Evolutionary conservation across 30 jellyfish, hydroid and myxozoan genomes (phyloP).

Genomic region (Pelagia noctiluca): DNA sequence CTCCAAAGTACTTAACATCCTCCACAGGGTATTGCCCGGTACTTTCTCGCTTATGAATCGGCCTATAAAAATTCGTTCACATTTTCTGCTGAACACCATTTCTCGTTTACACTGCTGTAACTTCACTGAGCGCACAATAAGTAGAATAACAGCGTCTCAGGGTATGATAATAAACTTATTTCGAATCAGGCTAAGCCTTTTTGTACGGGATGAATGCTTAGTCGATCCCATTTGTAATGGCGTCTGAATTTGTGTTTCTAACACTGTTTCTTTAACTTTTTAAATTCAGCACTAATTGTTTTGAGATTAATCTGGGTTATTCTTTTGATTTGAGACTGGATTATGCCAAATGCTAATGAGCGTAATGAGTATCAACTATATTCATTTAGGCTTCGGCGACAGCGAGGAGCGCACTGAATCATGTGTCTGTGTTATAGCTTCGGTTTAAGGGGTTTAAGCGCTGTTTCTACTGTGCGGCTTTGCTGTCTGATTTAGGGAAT

Average conservation of each 20-base stretch:
- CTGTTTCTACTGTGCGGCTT: too few relatives aligned
- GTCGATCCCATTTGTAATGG: background rate
- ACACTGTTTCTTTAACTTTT: background rate
- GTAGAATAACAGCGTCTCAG: too few relatives aligned
- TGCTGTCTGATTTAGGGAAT: too few relatives aligned
- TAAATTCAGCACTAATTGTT: constrained; percentile 3
- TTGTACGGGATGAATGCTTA: background rate
- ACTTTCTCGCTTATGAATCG: too few relatives aligned
- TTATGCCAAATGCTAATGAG: constrained; percentile 32
- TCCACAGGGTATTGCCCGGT: too few relatives aligned
- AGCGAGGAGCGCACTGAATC: background rate
- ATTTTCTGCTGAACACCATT: too few relatives aligned
- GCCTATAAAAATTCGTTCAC: too few relatives aligned
- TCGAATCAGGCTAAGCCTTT: background rate
- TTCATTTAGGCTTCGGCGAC: constrained; percentile 63
- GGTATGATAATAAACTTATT: background rate
- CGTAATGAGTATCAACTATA: constrained; percentile 59
- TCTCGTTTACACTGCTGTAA: too few relatives aligned
- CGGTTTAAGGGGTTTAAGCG: too few relatives aligned
- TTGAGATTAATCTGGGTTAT: constrained; percentile 3
- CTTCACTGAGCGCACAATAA: too few relatives aligned
- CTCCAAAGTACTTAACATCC: too few relatives aligned
- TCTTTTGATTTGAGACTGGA: constrained; percentile 25
- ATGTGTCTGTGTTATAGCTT: background rate
- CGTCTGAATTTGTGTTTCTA: background rate